phyloP scores from a whole-genome alignment of 64 coral and sea anemone species.

The Montipora cactus region DNA sequence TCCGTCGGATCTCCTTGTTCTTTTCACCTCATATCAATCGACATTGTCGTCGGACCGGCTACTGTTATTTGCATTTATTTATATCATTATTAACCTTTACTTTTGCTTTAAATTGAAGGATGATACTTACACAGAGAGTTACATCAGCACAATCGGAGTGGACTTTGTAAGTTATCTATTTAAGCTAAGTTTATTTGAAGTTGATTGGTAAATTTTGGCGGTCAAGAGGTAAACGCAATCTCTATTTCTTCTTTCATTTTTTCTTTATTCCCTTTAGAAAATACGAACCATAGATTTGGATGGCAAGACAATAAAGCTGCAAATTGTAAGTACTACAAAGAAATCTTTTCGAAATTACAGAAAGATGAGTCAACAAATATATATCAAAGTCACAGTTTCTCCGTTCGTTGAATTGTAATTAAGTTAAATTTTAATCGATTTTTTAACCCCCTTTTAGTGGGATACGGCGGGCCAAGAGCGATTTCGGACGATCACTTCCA shows the following conservation, averaged over 20 bases:
- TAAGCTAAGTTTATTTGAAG: slow-evolving; percentile 13
- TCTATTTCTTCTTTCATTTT: slow-evolving; percentile 28
- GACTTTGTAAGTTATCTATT: slow-evolving; percentile 97
- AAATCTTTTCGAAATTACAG: not conserved
- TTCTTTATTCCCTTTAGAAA: slow-evolving; percentile 78
- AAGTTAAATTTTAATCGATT: not conserved
- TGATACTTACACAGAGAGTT: slow-evolving; percentile 99
- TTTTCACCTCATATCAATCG: slow-evolving; percentile 75
- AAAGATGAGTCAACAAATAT: not conserved
- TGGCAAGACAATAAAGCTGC: slow-evolving; percentile 99
- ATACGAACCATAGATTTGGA: slow-evolving; percentile 99
- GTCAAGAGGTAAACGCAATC: slow-evolving; percentile 7
- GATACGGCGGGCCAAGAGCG: slow-evolving; percentile 95
- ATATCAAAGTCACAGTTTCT: too few relatives aligned
- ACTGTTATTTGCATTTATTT: slow-evolving; percentile 32
- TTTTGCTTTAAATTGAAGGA: slow-evolving; percentile 74
- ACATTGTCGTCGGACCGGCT: not conserved
- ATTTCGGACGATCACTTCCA: slow-evolving; percentile 97
- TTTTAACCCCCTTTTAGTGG: slow-evolving; percentile 70
- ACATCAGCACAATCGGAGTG: slow-evolving; percentile 99
- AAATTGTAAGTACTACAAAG: slow-evolving; percentile 87
- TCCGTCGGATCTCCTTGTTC: slow-evolving; percentile 49
- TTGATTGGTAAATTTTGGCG: slow-evolving; percentile 2
- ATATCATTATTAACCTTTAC: slow-evolving; percentile 9
- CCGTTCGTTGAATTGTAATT: not conserved